These are phyloP conservation scores for Meandrina meandrites DNA, from an alignment of 92 coral and sea anemone genomes.

Conservation along the genomic window DNA sequence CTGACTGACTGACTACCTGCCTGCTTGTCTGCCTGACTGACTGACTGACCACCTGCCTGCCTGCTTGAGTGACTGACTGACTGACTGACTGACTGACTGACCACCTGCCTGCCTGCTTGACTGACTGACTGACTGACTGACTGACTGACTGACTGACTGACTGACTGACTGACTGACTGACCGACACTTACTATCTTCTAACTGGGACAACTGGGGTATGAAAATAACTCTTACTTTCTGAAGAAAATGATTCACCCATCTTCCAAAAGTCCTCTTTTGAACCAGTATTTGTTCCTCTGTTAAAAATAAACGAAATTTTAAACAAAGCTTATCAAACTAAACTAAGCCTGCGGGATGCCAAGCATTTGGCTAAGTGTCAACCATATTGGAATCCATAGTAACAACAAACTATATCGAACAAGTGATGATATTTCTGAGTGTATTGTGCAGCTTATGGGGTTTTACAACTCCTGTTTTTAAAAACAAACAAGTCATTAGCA, in stretches of 20 bases:
- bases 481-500: slow-evolving; percentile 1
- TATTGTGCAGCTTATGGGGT: neutral
- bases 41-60: neutral
- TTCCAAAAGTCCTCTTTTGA: slow-evolving; percentile 82
- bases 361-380: neutral
- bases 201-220: neutral
- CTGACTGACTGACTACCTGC: neutral
- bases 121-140: neutral
- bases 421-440: slow-evolving; percentile 2
- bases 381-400: slow-evolving; percentile 37
- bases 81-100: neutral
- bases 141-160: neutral
- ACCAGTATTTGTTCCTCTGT: slow-evolving; percentile 77
- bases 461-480: neutral
- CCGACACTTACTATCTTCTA: neutral
- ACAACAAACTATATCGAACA: slow-evolving; percentile 10
- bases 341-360: neutral
- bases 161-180: neutral
- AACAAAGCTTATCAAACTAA: neutral
- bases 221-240: slow-evolving; percentile 53
- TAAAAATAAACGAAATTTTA: neutral
- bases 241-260: slow-evolving; percentile 82
- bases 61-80: neutral
- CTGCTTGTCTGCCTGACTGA: neutral
- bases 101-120: neutral